A percentile compares a stretch with the other conserved stretches of the same genome.
phyloP scores from a whole-genome alignment of 2,888 invertebrate species.

The Orchestes rusci region DNA sequence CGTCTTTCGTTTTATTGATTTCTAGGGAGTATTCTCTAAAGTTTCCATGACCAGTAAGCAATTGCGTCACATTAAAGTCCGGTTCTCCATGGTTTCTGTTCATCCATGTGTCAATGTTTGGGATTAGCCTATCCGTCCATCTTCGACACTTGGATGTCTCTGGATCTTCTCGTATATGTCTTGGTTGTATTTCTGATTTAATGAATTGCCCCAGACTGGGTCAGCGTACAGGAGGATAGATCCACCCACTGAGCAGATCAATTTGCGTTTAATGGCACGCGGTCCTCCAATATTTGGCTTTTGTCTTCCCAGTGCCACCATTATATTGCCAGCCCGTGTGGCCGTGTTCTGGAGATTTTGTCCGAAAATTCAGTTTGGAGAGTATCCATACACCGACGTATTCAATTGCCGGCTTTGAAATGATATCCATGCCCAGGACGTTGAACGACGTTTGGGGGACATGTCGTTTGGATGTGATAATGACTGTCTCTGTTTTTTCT shows the following conservation, averaged over 20 bases:
- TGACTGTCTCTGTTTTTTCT: slow-evolving; percentile 23
- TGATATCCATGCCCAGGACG: neutral
- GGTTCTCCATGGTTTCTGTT: no score
- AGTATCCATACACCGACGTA: neutral
- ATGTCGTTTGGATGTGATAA: slow-evolving; percentile 2
- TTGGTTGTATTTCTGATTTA: neutral
- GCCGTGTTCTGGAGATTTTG: neutral
- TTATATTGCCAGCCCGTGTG: neutral
- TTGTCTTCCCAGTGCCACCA: neutral
- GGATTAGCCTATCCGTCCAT: no score
- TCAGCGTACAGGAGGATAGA: neutral
- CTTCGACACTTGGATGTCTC: no score
- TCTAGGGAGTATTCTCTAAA: no score
- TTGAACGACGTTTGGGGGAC: neutral
- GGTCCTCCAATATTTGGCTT: neutral
- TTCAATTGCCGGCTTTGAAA: neutral
- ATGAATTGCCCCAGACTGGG: neutral
- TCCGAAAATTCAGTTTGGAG: neutral
- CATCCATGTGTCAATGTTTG: no score
- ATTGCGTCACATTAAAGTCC: no score
- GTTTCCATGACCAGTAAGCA: no score
- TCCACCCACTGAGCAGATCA: neutral
- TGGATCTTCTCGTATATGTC: neutral
- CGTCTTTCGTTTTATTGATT: no score
- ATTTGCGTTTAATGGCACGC: no score